Base-by-base conservation (phyloP, 2,888 invertebrate genomes). In the Synergus gifuensis region DNA sequence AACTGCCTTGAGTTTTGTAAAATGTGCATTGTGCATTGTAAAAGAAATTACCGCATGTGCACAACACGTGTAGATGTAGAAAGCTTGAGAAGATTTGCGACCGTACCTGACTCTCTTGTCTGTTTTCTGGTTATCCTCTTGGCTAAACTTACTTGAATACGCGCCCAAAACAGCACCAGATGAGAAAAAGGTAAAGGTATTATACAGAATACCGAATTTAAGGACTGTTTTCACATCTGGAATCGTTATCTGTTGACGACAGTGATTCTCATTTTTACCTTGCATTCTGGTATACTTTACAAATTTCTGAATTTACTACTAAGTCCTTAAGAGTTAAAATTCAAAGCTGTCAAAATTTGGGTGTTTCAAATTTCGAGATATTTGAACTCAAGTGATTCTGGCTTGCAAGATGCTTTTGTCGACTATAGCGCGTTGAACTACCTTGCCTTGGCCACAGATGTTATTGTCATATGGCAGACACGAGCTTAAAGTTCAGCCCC, bases 381-480 rank as follows among this genome's bases (percentile, higher is more conserved):
- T 54, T 54, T 54, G 11, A 49, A 73, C 36, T 54, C 5, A 22
- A 54, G 28, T 54, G 36, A 54, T 73, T 54, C 73, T 46, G 49
- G 73, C 54, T 73, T 73, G 73, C 73, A 73, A 73, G 73, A 73
- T 73, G 73, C 36, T 67, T 54, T 46, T 67, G n/a, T 54, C n/a
- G 60, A 22, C 12, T 18, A 28, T 69, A 49, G n/a, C 54, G 54
- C n/a, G 28, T 36, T 36, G 36, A 36, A 36, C 22, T 11, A 22
- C 67, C 22, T 18, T n/a, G 22, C 16, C 5, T 44, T 28, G 87
- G 84, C 86, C 88, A 86, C 90, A 90, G 90, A 90, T 90, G 90
- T 89, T 90, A 88, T 90, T 90, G 90, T 90, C 90, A 90, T 89
- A 90, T 90, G 90, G 90, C 86, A 89, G 88, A 89, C 89, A 88